Evolutionary conservation across 2,113 vertebrate genomes (phyloP).

Genomic region (Blennius ocellaris): DNA sequence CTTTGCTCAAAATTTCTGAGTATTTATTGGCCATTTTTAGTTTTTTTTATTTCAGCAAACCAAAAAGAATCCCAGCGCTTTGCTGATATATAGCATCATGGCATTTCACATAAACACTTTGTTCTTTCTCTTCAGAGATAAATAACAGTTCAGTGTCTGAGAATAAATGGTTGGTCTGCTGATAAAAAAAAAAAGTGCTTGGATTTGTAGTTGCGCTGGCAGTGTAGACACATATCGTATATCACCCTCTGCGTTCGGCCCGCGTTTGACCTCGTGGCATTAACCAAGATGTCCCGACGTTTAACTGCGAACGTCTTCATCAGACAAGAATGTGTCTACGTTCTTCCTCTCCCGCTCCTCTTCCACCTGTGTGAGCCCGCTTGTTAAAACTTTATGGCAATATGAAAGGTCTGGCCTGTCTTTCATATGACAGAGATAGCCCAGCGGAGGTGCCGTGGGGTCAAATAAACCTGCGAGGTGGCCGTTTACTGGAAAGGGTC

Average conservation of each 20-base stretch:
- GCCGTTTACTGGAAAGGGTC: too few species aligned
- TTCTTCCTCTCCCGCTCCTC: not conserved
- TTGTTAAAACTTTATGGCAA: too few species aligned
- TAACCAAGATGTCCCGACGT: conserved; percentile 31
- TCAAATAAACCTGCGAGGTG: too few species aligned
- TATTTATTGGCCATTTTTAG: too few species aligned
- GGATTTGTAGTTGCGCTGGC: not conserved
- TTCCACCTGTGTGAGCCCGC: too few species aligned
- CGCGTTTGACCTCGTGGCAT: conserved; percentile 33
- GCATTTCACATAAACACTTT: not conserved
- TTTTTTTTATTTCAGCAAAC: too few species aligned
- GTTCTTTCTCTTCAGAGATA: not conserved
- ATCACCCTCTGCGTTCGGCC: conserved; percentile 26
- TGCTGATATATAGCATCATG: not conserved
- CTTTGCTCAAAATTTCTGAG: too few species aligned
- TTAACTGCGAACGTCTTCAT: conserved; percentile 41
- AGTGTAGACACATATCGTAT: conserved; percentile 6
- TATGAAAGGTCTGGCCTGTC: too few species aligned
- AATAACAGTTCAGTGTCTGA: conserved; percentile 29
- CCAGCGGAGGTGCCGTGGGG: too few species aligned
- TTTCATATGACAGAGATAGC: too few species aligned
- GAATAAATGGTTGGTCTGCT: conserved; percentile 10
- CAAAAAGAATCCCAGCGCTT: too few species aligned
- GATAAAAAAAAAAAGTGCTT: conserved; percentile 42
- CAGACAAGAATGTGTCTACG: conserved; percentile 13